Evolutionary conservation across 2,888 invertebrate species (phyloP).

Genomic region (Neria commutata): DNA sequence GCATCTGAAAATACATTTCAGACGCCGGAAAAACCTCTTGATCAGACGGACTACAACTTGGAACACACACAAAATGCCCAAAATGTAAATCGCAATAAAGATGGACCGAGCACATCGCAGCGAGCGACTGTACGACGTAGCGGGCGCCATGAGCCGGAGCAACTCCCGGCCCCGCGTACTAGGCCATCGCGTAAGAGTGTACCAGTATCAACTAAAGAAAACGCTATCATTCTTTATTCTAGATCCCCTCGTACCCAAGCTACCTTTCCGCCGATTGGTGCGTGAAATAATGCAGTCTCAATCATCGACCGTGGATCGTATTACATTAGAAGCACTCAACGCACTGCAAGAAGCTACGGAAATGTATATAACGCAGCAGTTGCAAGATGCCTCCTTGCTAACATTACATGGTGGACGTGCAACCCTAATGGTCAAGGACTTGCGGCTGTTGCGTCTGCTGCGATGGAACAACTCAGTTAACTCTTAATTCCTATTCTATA

Average conservation of each 20-base stretch:
- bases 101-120: too few relatives aligned
- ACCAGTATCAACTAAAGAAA: not conserved
- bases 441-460: conserved; percentile 58
- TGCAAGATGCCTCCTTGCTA: conserved; percentile 59
- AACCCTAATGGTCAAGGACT: conserved; percentile 59
- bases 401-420: conserved; percentile 59
- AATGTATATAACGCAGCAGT: conserved; percentile 60
- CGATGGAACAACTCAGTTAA: conserved; percentile 29
- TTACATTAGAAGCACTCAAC: conserved; percentile 55
- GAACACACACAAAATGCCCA: too few relatives aligned
- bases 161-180: too few relatives aligned
- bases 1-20: too few relatives aligned
- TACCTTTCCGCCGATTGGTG: conserved; percentile 57
- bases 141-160: too few relatives aligned
- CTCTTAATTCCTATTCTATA: not conserved
- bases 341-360: conserved; percentile 63
- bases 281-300: conserved; percentile 47
- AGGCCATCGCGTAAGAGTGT: too few relatives aligned
- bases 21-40: too few relatives aligned
- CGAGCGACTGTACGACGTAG: too few relatives aligned
- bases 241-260: conserved; percentile 53
- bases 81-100: too few relatives aligned
- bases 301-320: conserved; percentile 27
- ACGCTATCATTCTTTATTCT: too few relatives aligned
- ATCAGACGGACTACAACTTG: too few relatives aligned